Evolutionary conservation across 2,797 vertebrate species (phyloP).

Genomic region (Cercopithecus mitis): DNA sequence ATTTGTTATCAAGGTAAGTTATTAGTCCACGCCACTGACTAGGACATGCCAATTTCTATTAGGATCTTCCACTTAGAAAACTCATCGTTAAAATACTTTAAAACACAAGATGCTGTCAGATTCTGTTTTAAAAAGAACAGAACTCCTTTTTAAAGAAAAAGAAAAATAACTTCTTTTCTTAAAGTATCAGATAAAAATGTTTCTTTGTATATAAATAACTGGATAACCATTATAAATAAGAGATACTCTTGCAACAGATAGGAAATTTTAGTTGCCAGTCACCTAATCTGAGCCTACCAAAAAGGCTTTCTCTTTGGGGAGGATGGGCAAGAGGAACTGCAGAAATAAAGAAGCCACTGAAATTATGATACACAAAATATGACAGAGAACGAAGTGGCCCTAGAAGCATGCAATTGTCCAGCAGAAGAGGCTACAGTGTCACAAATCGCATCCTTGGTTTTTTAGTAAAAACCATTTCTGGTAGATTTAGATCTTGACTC

Average conservation of each 20-base stretch:
- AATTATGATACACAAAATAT: neutral
- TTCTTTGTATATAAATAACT: neutral
- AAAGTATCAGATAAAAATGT: neutral
- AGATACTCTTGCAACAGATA: neutral
- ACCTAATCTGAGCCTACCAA: neutral
- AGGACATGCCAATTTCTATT: neutral
- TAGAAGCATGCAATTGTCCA: neutral
- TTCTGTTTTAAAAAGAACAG: conserved; percentile 24
- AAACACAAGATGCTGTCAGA: conserved; percentile 25
- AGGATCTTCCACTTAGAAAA: conserved; percentile 3
- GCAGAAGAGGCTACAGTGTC: neutral
- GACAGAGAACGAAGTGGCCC: neutral
- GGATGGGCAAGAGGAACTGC: neutral
- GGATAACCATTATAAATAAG: neutral
- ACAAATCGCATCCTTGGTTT: neutral
- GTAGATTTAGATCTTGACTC: neutral
- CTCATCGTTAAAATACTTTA: neutral
- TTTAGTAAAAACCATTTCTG: neutral
- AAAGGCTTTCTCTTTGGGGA: neutral
- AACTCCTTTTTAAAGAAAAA: neutral
- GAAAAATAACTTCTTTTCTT: neutral
- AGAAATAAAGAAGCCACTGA: neutral
- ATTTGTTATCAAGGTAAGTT: neutral
- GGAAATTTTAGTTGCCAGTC: conserved; percentile 15
- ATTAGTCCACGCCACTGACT: neutral